Percentiles rank a stretch among this genome's conserved stretches.
These are phyloP conservation scores for Lepus europaeus DNA, from an alignment of 2,113 vertebrate genomes.

Conservation along the genomic window DNA sequence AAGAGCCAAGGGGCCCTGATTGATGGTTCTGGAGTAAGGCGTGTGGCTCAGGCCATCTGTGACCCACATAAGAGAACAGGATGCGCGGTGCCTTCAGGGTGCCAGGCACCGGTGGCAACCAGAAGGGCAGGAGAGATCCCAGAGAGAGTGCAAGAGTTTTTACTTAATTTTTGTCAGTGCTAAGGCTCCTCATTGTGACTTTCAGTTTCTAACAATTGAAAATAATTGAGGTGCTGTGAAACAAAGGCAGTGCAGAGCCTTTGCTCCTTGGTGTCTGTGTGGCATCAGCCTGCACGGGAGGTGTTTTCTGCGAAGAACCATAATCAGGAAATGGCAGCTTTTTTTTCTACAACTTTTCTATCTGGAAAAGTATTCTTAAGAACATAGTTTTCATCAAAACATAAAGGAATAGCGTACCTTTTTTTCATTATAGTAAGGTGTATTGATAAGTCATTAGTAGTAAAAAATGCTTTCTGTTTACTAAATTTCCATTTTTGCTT, in stretches of 20 bases:
- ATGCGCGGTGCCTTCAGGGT: conserved; percentile 73
- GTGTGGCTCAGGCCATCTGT: conserved; percentile 87
- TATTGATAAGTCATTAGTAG: neutral
- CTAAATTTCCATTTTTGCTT: neutral
- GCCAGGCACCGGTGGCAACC: conserved; percentile 67
- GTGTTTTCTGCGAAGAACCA: neutral
- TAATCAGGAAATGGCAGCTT: neutral
- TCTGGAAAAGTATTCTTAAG: neutral
- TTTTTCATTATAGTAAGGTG: neutral
- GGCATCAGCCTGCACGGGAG: neutral
- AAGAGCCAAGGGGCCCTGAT: conserved; percentile 71
- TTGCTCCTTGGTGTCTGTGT: neutral
- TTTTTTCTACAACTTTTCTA: neutral
- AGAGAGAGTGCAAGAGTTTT: neutral
- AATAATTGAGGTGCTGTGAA: neutral
- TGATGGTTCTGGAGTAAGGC: conserved; percentile 76
- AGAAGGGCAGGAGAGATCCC: conserved; percentile 76
- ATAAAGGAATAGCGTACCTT: neutral
- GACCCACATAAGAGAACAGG: conserved; percentile 86
- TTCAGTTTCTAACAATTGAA: neutral
- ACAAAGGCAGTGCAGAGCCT: rapidly evolving
- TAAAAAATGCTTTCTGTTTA: neutral
- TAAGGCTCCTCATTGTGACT: neutral
- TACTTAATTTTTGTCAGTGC: neutral
- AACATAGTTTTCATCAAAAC: neutral